phyloP scores from a whole-genome alignment of 2,888 invertebrate genomes.

The Ichneumoninae sp. region DNA sequence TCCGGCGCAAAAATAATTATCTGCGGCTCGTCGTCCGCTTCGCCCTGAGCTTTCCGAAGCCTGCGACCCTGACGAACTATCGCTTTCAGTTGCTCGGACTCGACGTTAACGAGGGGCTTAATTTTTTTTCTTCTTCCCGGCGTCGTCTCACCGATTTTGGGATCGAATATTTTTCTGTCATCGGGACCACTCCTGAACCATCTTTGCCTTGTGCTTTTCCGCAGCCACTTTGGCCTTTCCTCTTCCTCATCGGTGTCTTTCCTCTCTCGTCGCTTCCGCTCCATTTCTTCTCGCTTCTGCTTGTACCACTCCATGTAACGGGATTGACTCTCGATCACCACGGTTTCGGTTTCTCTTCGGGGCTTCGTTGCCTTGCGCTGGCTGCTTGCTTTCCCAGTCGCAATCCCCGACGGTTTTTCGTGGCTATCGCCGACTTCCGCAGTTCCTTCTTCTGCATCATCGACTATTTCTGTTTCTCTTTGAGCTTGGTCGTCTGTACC shows the following conservation, averaged over 20 bases:
- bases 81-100: conserved; percentile 82
- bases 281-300: conserved; percentile 80
- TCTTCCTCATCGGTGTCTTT: conserved; percentile 72
- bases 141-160: conserved; percentile 72
- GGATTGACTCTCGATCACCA: conserved; percentile 74
- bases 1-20: conserved; percentile 81
- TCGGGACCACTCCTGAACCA: conserved; percentile 70
- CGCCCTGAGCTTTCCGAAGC: conserved; percentile 81
- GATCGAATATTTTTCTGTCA: conserved; percentile 64
- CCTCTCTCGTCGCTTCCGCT: conserved; percentile 72
- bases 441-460: not conserved
- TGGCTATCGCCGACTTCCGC: not conserved
- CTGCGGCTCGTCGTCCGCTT: conserved; percentile 75
- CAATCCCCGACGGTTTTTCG: not conserved
- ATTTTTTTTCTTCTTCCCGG: conserved; percentile 74
- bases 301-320: conserved; percentile 83
- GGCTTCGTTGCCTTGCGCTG: conserved; percentile 47
- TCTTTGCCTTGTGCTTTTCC: conserved; percentile 61
- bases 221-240: conserved; percentile 70
- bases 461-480: not conserved
- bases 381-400: conserved; percentile 41
- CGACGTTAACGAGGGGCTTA: conserved; percentile 81
- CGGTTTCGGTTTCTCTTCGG: conserved; percentile 50
- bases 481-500: not conserved
- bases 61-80: conserved; percentile 83